These are phyloP conservation scores for Capitella teleta DNA, from an alignment of 1,140 invertebrate species.

Conservation along the genomic window DNA sequence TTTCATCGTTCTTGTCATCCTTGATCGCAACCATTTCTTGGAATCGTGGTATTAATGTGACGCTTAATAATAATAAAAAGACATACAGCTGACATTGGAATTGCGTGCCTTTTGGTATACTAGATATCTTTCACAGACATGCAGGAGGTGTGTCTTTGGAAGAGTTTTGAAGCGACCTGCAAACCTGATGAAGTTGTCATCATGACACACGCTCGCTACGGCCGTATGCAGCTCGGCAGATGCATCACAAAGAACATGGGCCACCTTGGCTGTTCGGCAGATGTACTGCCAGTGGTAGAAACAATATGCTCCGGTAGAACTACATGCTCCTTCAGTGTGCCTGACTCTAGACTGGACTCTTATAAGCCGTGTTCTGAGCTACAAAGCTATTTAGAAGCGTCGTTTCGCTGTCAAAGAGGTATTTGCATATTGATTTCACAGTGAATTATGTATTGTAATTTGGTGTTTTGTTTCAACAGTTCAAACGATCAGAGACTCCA, in stretches of 20 bases:
- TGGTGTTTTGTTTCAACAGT: no score
- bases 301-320: slow-evolving; percentile 5
- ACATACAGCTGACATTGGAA: no score
- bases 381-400: slow-evolving; percentile 8
- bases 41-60: no score
- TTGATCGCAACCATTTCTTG: no score
- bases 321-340: slow-evolving; percentile 5
- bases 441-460: no score
- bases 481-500: no score
- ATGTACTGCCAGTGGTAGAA: slow-evolving; percentile 8
- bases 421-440: no score
- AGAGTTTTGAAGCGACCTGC: slow-evolving; percentile 5
- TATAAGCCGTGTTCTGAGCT: slow-evolving; percentile 8
- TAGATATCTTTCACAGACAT: neutral
- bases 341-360: slow-evolving; percentile 1
- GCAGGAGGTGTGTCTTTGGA: neutral
- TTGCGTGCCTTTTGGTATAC: no score
- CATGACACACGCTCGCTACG: neutral
- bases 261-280: slow-evolving; percentile 10
- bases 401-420: slow-evolving; percentile 4
- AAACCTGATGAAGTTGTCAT: neutral
- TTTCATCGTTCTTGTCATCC: no score
- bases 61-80: no score
- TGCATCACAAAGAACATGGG: slow-evolving; percentile 10
- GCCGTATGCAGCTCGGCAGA: slow-evolving; percentile 12